A percentile compares a stretch with the other conserved stretches of the same genome.
Evolutionary conservation across 1,140 invertebrate species (phyloP).

Genomic region (Acromyrmex echinatior): DNA sequence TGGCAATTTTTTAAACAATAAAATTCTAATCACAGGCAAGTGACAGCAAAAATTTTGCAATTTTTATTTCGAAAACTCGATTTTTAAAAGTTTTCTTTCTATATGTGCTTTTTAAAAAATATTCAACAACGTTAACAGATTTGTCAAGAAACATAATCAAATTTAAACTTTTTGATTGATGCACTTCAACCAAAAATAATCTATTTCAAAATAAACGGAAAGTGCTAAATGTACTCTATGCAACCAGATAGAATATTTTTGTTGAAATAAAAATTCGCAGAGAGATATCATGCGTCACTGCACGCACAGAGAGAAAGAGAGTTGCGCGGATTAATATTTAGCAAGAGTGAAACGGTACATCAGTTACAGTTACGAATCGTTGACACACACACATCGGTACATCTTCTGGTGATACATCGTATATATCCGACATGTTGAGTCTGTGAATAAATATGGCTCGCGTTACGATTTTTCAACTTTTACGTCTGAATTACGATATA

Average conservation of each 20-base stretch:
- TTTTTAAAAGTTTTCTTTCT: not conserved
- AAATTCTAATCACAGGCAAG: no score
- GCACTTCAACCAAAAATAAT: not conserved
- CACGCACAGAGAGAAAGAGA: not conserved
- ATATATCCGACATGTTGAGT: constrained; percentile 12
- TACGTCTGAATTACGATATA: constrained; percentile 26
- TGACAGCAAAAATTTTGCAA: no score
- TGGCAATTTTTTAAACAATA: no score
- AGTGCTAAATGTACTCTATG: not conserved
- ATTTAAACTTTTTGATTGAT: not conserved
- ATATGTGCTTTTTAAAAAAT: not conserved
- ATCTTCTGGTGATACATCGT: constrained; percentile 1
- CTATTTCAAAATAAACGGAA: not conserved
- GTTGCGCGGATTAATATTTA: constrained; percentile 37
- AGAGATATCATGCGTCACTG: not conserved
- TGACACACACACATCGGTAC: constrained; percentile 24
- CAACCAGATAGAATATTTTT: not conserved
- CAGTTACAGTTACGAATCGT: constrained; percentile 17
- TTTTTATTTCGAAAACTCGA: no score
- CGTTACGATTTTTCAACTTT: constrained; percentile 40
- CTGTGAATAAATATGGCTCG: constrained; percentile 10
- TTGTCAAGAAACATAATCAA: not conserved
- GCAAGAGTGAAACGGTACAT: constrained; percentile 17
- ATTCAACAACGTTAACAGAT: not conserved
- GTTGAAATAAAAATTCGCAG: not conserved